These are phyloP conservation scores for Salpingus planirostris DNA, from an alignment of 2,888 invertebrate species.

Conservation along the genomic window DNA sequence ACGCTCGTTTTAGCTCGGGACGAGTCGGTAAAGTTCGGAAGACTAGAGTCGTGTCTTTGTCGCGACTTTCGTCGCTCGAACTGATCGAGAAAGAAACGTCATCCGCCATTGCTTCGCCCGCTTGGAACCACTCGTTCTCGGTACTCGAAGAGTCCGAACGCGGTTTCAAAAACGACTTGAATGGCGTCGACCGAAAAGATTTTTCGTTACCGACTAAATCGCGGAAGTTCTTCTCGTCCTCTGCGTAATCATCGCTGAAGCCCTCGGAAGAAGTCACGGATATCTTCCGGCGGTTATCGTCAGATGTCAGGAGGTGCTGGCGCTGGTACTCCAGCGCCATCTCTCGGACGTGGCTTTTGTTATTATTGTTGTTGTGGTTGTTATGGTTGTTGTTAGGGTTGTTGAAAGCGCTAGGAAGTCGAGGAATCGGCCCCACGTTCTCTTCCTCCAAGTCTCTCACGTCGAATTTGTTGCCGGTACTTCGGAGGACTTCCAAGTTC, in stretches of 20 bases:
- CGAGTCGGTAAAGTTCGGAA: no score
- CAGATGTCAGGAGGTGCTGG: slow-evolving; percentile 39
- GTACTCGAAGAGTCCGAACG: slow-evolving; percentile 18
- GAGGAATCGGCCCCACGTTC: slow-evolving; percentile 55
- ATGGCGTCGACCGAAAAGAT: slow-evolving; percentile 20
- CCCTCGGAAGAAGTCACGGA: slow-evolving; percentile 37
- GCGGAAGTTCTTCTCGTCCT: slow-evolving; percentile 64
- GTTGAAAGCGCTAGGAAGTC: slow-evolving; percentile 47
- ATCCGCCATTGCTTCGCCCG: slow-evolving; percentile 61
- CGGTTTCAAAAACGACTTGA: slow-evolving; percentile 30
- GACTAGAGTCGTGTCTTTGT: no score
- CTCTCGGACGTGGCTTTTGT: slow-evolving; percentile 44
- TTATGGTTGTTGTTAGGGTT: slow-evolving; percentile 19
- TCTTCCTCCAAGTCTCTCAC: slow-evolving; percentile 59
- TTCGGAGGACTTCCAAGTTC: slow-evolving; percentile 61
- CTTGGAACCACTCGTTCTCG: slow-evolving; percentile 47
- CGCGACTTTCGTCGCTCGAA: slow-evolving; percentile 47
- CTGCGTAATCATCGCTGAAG: slow-evolving; percentile 38
- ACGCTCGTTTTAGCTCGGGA: slow-evolving; percentile 43
- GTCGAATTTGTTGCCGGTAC: slow-evolving; percentile 65
- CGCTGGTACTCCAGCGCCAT: slow-evolving; percentile 45
- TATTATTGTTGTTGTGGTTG: slow-evolving; percentile 22
- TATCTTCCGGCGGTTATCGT: slow-evolving; percentile 37
- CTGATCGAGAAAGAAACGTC: slow-evolving; percentile 45
- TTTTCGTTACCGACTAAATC: slow-evolving; percentile 49